phyloP scores from a whole-genome alignment of 2,113 vertebrate genomes.

The Hiodon alosoides region DNA sequence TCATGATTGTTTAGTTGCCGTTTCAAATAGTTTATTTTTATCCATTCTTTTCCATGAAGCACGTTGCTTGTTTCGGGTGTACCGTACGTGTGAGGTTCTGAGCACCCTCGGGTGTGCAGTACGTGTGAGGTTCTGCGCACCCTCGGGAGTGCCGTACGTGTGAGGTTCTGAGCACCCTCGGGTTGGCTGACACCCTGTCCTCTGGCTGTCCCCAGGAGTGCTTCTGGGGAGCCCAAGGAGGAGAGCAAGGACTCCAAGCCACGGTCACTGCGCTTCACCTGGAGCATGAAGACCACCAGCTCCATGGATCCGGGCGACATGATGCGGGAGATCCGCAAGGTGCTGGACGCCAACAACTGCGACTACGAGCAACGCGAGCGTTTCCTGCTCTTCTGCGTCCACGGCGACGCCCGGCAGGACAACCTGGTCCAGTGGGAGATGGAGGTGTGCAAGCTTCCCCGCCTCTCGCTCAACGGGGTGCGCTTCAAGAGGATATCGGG shows the following conservation, averaged over 20 bases:
- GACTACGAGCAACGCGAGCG: conserved; percentile 95
- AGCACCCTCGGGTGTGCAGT: too few relatives aligned
- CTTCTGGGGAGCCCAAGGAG: conserved; percentile 82
- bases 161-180: neutral
- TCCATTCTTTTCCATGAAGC: too few relatives aligned
- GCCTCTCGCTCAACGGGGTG: conserved; percentile 89
- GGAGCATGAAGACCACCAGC: conserved; percentile 99
- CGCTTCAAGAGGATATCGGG: conserved; percentile 97
- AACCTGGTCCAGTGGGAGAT: conserved; percentile 96
- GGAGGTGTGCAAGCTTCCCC: conserved; percentile 93
- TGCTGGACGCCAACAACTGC: conserved; percentile 92
- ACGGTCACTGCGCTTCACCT: conserved; percentile 90
- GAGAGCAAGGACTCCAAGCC: conserved; percentile 89
- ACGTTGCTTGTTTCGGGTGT: too few relatives aligned
- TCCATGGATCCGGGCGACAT: conserved; percentile 96
- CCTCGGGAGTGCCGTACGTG: neutral
- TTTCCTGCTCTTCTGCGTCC: conserved; percentile 97
- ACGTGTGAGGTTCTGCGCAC: neutral
- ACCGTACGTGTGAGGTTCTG: too few relatives aligned
- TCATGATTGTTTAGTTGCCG: too few relatives aligned
- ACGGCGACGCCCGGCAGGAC: conserved; percentile 88
- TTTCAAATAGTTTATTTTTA: too few relatives aligned
- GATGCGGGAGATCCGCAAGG: conserved; percentile 96
- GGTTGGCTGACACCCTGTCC: conserved; percentile 11
- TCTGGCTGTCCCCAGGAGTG: conserved; percentile 63